These are phyloP conservation scores for Psilopogon haemacephalus DNA, from an alignment of 2,113 vertebrate genomes.

Conservation along the genomic window DNA sequence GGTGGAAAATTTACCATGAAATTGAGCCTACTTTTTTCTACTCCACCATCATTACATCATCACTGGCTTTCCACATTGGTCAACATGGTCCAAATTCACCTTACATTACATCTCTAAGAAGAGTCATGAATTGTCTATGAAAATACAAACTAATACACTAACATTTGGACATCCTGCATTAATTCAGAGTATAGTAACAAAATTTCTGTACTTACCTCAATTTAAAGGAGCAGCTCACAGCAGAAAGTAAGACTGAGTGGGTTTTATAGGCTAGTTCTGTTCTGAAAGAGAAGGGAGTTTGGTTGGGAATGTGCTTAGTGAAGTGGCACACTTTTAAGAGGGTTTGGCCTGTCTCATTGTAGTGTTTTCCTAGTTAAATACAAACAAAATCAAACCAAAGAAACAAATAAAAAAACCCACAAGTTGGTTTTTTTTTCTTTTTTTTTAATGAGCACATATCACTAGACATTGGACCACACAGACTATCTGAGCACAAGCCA, in stretches of 20 bases:
- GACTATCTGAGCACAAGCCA: not conserved
- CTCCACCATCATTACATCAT: not conserved
- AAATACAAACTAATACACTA: not conserved
- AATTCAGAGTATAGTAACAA: not conserved
- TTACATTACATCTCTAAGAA: not conserved
- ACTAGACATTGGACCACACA: not conserved
- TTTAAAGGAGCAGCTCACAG: not conserved
- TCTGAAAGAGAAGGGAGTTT: not conserved
- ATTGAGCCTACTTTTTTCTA: not conserved
- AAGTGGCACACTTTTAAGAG: not conserved
- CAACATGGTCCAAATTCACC: not conserved
- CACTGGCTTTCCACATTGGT: not conserved
- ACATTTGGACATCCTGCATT: not conserved
- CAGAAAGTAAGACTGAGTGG: not conserved
- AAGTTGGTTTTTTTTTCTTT: not conserved
- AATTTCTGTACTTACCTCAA: not conserved
- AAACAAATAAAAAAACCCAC: not conserved
- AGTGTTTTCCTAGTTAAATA: not conserved
- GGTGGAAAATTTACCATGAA: not conserved
- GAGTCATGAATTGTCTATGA: not conserved
- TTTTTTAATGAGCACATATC: not conserved
- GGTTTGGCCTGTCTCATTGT: not conserved
- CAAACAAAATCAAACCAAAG: not conserved
- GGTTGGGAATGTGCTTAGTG: not conserved
- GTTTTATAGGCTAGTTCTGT: not conserved